Conservation (phyloP, 2,888 invertebrate species). For the Pseudococcus viburni region DNA sequence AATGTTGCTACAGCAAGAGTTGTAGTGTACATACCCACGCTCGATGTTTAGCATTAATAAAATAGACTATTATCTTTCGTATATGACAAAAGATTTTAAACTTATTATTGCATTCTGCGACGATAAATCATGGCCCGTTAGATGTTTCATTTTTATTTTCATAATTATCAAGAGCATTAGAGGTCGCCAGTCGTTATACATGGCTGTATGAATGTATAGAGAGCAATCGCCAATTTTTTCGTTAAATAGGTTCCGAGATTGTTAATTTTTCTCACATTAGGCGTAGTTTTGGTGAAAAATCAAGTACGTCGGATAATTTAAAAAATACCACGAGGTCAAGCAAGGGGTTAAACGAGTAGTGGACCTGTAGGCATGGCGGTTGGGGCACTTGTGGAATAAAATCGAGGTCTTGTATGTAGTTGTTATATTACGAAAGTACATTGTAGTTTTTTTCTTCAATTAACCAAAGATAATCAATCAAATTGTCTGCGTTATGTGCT, state of each 20-base stretch:
- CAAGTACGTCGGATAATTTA: constrained; percentile 14
- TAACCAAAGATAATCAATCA: constrained; percentile 36
- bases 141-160: constrained; percentile 33
- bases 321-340: constrained; percentile 3
- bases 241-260: neutral
- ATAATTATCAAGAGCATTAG: constrained; percentile 43
- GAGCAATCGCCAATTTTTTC: constrained; percentile 37
- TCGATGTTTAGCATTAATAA: constrained; percentile 45
- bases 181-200: neutral
- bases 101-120: constrained; percentile 25
- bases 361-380: neutral
- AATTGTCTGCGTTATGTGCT: neutral
- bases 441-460: constrained; percentile 35
- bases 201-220: neutral
- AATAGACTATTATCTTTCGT: constrained; percentile 54
- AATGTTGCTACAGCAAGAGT: constrained; percentile 5
- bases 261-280: constrained; percentile 39
- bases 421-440: neutral
- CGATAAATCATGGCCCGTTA: constrained; percentile 34
- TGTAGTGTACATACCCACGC: constrained; percentile 45
- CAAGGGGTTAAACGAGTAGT: neutral
- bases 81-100: constrained; percentile 40
- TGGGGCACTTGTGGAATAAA: neutral
- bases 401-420: neutral
- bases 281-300: constrained; percentile 16